phyloP scores from a whole-genome alignment of 2,797 vertebrate genomes.

The Aldrovandia affinis region DNA sequence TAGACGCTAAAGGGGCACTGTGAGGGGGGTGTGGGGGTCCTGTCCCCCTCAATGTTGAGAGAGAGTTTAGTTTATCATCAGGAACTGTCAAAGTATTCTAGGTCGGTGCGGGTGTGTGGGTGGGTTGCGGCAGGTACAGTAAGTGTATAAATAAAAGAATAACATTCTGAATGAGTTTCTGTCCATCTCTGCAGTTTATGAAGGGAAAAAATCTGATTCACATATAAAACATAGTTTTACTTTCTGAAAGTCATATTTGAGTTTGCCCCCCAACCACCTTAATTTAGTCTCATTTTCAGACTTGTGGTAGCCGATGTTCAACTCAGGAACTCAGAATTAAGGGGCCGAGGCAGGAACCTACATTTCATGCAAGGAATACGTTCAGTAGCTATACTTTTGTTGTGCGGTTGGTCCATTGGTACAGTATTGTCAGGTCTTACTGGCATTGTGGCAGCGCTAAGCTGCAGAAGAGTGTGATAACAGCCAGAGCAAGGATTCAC shows the following conservation, averaged over 20 bases:
- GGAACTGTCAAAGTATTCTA: too few relatives aligned
- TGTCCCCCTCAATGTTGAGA: too few relatives aligned
- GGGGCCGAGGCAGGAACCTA: not conserved
- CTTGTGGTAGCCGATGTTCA: not conserved
- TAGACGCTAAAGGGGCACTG: too few relatives aligned
- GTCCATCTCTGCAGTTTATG: not conserved
- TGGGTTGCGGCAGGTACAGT: too few relatives aligned
- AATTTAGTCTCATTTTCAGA: not conserved
- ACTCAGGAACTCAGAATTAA: not conserved
- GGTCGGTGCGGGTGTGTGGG: too few relatives aligned
- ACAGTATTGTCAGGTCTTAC: conserved; percentile 61
- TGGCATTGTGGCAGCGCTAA: conserved; percentile 65
- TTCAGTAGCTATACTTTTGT: not conserved
- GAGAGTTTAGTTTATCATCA: too few relatives aligned
- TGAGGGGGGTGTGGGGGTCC: too few relatives aligned
- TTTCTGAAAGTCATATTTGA: not conserved
- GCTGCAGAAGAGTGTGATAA: conserved; percentile 73
- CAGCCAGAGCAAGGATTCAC: conserved; percentile 64
- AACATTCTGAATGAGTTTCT: too few relatives aligned
- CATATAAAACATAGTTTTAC: not conserved
- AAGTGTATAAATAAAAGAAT: too few relatives aligned
- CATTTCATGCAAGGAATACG: not conserved
- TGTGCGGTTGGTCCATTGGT: conserved; percentile 53
- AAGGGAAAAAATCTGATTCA: not conserved
- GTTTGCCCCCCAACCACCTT: not conserved